Evolutionary conservation across 2,797 vertebrate genomes (phyloP).

Genomic region (Lates japonicus): DNA sequence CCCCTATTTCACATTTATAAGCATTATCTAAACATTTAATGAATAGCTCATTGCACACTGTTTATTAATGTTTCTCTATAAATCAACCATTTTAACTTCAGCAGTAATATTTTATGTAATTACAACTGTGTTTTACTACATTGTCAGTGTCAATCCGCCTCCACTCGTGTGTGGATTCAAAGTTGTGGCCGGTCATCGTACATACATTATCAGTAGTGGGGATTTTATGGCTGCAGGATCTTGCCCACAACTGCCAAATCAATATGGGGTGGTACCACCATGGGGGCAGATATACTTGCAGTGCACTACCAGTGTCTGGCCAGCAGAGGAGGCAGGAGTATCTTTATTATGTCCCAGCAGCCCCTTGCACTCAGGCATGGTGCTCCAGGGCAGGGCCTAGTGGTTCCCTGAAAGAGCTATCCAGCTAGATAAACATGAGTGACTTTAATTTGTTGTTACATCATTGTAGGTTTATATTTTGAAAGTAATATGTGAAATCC

Average conservation of each 20-base stretch:
- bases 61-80: too few species aligned
- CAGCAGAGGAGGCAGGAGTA: constrained; percentile 60
- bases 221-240: neutral
- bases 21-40: neutral
- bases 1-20: neutral
- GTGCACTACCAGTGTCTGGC: constrained; percentile 25
- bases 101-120: too few species aligned
- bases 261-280: neutral
- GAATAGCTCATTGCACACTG: neutral
- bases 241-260: neutral
- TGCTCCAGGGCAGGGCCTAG: neutral
- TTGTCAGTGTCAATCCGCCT: too few species aligned
- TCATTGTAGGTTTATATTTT: neutral
- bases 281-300: neutral
- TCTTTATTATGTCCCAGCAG: neutral
- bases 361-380: neutral
- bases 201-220: neutral
- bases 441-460: neutral
- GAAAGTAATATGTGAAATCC: neutral
- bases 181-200: neutral
- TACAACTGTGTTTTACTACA: too few species aligned
- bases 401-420: neutral
- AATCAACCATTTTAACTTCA: neutral
- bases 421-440: neutral
- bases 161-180: neutral